Evolutionary conservation across 2,888 invertebrate genomes (phyloP), one percentile per base, ranked within the genome.

Genomic region (Volucella inflata): DNA sequence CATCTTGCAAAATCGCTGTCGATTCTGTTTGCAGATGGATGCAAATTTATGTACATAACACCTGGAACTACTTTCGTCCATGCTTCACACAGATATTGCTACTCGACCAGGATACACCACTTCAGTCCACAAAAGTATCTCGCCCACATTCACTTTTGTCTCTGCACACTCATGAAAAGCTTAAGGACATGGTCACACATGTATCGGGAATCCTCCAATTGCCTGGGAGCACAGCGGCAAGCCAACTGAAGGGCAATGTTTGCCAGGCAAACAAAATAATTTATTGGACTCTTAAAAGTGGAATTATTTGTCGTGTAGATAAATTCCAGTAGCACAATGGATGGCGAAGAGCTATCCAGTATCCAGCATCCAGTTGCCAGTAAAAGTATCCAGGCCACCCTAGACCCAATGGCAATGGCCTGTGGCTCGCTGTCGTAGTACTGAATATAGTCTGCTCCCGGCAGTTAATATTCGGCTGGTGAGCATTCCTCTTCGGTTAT

Each of bases 241-340:
- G 59, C 80, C 70, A 71, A 14, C 70, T 75, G n/a, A 72, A 64
- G 57, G 60, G 36, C 76, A 71, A 64, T 76, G 80, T 68, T 76
- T 80, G 50, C 74, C 46, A 46, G 57, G 42, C 72, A 85, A 85
- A 81, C 72, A 81, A 85, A 76, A 81, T 85, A 85, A 85, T 85
- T 85, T 85, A 85, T 85, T 81, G 81, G 81, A 8, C 76, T 72
- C 85, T 85, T 72, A 67, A 77, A 85, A 81, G 57, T 72, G 76
- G 72, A 85, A 85, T 85, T 85, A 81, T 81, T 85, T 81, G 81
- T 81, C 85, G 59, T 30, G 30, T 72, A 85, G 85, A 85, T 85
- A 85, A 85, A 85, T 85, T 81, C 57, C 67, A 67, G 57, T 71
- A 36, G 48, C 71, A 68, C 62, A 62, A 80, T 84, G 68, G 65